Base-by-base conservation (phyloP, 2,113 vertebrate species). In the Thunnus thynnus region DNA sequence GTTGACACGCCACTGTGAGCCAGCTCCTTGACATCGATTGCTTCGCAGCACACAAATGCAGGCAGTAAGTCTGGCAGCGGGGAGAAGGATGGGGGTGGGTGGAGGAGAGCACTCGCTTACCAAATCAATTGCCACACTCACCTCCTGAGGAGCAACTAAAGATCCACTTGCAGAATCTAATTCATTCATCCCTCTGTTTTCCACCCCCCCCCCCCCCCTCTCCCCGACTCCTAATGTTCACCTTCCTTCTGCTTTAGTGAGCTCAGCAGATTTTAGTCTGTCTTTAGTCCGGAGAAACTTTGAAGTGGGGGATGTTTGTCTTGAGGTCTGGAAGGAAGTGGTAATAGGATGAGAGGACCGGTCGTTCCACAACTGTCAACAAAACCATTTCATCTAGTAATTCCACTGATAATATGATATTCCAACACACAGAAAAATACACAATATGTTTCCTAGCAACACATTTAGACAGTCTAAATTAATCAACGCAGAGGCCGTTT, bases 121-220 rank as follows among this genome's bases (percentile, higher is more conserved):
- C 65, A 82, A 92, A 94, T 92, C 91, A 93, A 91, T 91, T 76
- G 82, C 61, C 73, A 82, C 82, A 76, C 82, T 91, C 81, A 69
- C 36, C 8, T 83, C 73, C 82, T 30, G 57, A 78, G 60, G 81
- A 74, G 78, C 70, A 64, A 77, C 70, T 73, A 65, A 79, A 87
- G 80, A 86, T 78, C 69, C 65, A 70, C 80, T 87, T 57, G 50
- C 62, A 86, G 52, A 80, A 47, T 44, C 68, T 41, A 80, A 89
- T 87, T 69, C 61, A 86, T 88, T 81, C 67, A 60, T 62, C 70
- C n/a, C 36, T 77, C 63, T 18, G 27, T 54, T 79, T 87, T 67
- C 61, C 48, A 48, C 0, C 41, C 48, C 60, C 65, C 63, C 57
- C 63, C 52, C 22, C 60, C 62, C 63, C 57, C 66, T 52, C 27